A percentile compares a stretch with the other conserved stretches of the same genome.
These are phyloP conservation scores for Hirudinaria manillensis DNA, from an alignment of 2,888 invertebrate species.

Conservation along the genomic window DNA sequence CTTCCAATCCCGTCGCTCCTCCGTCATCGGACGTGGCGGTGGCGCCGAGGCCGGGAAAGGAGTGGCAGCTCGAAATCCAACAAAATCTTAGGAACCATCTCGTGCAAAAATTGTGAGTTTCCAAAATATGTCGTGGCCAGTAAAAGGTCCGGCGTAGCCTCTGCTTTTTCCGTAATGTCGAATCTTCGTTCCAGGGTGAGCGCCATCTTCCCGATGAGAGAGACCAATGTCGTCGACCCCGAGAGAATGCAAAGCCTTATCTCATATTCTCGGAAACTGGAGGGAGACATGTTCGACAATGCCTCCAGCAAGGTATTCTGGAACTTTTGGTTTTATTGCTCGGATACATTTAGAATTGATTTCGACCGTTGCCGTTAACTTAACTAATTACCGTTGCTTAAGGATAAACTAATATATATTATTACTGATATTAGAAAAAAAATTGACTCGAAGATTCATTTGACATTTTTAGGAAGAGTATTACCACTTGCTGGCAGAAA, in stretches of 20 bases:
- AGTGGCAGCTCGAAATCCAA: slow-evolving; percentile 90
- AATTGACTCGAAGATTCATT: background rate
- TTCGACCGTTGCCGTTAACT: background rate
- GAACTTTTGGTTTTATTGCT: background rate
- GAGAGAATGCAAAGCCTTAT: slow-evolving; percentile 95
- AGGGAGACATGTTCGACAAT: slow-evolving; percentile 98
- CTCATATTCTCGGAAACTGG: slow-evolving; percentile 94
- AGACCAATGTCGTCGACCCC: slow-evolving; percentile 90
- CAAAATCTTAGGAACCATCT: slow-evolving; percentile 95
- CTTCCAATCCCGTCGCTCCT: background rate
- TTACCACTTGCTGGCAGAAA: slow-evolving; percentile 94
- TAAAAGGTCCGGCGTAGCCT: too few species aligned
- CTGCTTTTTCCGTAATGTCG: background rate
- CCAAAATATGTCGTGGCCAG: background rate
- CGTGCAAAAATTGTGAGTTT: slow-evolving; percentile 85
- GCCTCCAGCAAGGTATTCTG: slow-evolving; percentile 74
- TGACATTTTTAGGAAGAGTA: slow-evolving; percentile 70
- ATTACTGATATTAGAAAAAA: background rate
- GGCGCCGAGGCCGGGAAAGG: slow-evolving; percentile 60
- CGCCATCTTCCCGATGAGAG: slow-evolving; percentile 97
- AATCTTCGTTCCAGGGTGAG: slow-evolving; percentile 66
- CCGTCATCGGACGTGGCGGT: background rate
- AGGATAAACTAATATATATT: background rate
- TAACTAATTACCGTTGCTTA: background rate
- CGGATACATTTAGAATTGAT: background rate